Conservation (phyloP, 2,797 vertebrate genomes). For the Galaxias olidus region DNA sequence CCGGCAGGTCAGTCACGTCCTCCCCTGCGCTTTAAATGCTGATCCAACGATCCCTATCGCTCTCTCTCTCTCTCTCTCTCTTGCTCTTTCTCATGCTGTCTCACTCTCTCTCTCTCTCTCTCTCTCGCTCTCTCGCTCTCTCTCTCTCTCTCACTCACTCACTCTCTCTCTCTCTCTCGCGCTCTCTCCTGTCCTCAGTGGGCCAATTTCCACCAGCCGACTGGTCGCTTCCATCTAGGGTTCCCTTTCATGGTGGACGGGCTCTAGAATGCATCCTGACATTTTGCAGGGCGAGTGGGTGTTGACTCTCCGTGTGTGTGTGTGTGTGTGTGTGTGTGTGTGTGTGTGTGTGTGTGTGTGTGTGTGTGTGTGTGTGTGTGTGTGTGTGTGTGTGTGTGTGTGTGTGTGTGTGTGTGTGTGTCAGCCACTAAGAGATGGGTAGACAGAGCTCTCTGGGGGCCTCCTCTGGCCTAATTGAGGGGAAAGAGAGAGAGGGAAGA, state of each 20-base stretch:
- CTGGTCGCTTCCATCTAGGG: no score
- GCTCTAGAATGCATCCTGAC: constrained; percentile 8
- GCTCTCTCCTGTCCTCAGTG: constrained; percentile 5
- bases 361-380: neutral
- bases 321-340: neutral
- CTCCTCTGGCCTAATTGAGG: constrained; percentile 19
- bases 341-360: neutral
- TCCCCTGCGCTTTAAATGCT: constrained; percentile 51
- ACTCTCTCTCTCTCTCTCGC: neutral
- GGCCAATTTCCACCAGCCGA: constrained; percentile 4
- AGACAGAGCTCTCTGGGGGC: constrained; percentile 1
- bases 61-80: neutral
- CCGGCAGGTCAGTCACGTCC: neutral
- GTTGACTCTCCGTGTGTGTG: no score
- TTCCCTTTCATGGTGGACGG: no score
- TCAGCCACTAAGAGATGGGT: neutral
- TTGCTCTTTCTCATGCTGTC: neutral
- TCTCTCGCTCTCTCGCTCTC: neutral
- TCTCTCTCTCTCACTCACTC: neutral
- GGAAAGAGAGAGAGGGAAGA: neutral
- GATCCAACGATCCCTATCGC: no score
- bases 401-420: neutral
- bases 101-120: neutral
- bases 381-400: neutral
- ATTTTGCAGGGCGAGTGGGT: neutral